Conservation (phyloP, 2,797 vertebrate genomes). For the Cynopterus sphinx region DNA sequence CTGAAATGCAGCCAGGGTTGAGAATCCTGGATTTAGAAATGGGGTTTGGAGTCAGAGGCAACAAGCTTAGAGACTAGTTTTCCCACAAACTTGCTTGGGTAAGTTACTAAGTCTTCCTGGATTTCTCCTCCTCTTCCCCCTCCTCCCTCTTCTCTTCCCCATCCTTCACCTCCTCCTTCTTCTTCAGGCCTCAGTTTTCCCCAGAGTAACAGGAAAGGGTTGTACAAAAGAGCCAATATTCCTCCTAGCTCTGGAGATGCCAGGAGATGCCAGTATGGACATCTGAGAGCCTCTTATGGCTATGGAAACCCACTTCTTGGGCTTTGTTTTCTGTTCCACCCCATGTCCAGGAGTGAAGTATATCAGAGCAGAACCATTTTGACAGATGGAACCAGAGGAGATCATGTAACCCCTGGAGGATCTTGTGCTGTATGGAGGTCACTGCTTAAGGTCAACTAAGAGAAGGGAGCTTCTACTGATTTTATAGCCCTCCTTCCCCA, state of each 20-base stretch:
- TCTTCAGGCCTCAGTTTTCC: not conserved
- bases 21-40: not conserved
- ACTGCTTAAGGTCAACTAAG: not conserved
- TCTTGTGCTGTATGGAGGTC: not conserved
- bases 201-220: not conserved
- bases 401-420: not conserved
- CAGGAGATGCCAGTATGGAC: not conserved
- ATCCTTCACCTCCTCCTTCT: not conserved
- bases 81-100: not conserved
- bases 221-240: not conserved
- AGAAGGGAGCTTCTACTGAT: not conserved
- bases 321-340: accelerated
- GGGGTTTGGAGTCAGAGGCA: not conserved
- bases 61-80: not conserved
- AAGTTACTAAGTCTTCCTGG: not conserved
- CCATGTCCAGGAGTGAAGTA: accelerated
- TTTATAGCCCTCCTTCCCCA: not conserved
- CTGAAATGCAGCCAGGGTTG: not conserved
- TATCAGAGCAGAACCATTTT: not conserved
- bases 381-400: not conserved
- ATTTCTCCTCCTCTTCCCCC: too few relatives aligned
- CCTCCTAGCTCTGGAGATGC: not conserved
- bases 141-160: too few relatives aligned
- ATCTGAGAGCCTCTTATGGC: not conserved
- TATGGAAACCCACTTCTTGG: not conserved